Base-by-base conservation (phyloP, 2,888 invertebrate species). In the Hyposoter didymator region DNA sequence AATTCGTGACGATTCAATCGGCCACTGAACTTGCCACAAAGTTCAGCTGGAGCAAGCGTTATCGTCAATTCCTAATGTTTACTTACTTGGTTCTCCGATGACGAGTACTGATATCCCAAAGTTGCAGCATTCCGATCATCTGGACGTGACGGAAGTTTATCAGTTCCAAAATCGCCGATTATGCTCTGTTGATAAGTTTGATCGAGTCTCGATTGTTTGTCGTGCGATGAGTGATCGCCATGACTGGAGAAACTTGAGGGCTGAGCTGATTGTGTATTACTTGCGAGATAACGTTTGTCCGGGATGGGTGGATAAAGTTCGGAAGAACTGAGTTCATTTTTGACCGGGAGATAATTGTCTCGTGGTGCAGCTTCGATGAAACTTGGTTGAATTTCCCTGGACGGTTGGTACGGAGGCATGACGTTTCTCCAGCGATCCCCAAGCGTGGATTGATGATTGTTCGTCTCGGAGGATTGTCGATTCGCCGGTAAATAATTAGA, bases 281-380 rank as follows among this genome's bases (percentile, higher is more conserved):
- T 78, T 0, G 82, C 52, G 28, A 88, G 76, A 47, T 84, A 88
- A 19, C 45, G 81, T 5, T 62, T 73, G 35, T 84, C n/a, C n/a
- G 84, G 80, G 32, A 70, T 76, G 12, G 85, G 66, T 5, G 64
- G 45, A 45, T 82, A 78, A 22, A 84, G 78, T 55, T 19, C 80
- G 49, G 73, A 52, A 19, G 70, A 82, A 78, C 74, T 76, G 67
- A 72, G 80, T 47, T 47, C 81, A 39, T 87, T 85, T 55, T 85
- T 94, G 93, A 84, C 94, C 1, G 95, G 95, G 1, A 95, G 89
- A 89, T 95, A 95, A 70, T 94, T 94, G 90, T 94, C 87, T 91
- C 94, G 89, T 28, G 90, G 91, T 39, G 88, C 81, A 32, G 88
- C 76, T n/a, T 86, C 82, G 49, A 75, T 84, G 64, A 85, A 87